Base-by-base conservation (phyloP, 2,888 invertebrate genomes). In the Dynastes grantii region DNA sequence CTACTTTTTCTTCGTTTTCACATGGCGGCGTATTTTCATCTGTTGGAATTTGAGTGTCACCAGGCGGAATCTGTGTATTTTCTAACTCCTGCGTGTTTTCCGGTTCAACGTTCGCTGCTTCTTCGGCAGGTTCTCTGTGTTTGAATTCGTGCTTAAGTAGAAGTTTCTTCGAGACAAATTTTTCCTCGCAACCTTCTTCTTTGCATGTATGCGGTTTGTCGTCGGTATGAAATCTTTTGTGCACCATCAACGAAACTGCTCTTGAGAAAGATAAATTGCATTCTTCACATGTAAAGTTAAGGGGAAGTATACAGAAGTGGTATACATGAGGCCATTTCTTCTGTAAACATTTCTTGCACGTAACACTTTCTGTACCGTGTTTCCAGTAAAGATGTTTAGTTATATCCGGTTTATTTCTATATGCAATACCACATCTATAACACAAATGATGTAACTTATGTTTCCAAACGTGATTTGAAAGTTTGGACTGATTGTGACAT, bases 321-420 rank as follows among this genome's bases (percentile, higher is more conserved):
- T 96, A 97, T 5, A 96, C 95, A 88, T 97, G 96, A 0, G 96
- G 96, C 97, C 97, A 97, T 85, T 96, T 96, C 86, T 96, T 97
- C 85, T 96, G 96, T 75, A 96, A 88, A 87, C 97, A 97, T 85
- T 92, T 93, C 87, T 96, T 96, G 86, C 97, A 97, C 51, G 94
- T 88, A 2, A 95, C 94, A 88, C 96, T 96, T 86, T 97, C 96
- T 1, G 96, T 96, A 29, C 96, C 96, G 88, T 97, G 97, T 88
- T 97, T 97, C 96, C 97, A 97, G 87, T 96, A 96, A 77, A 97
- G 90, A 89, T 97, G 97, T 86, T 96, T 95, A 16, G 95, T 95
- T 79, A 96, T 97, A 85, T 96, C 96, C 76, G 94, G 94, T 87
- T 96, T 96, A 88, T 96, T 96, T 82, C 96, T 92, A 87, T 97